Base-by-base conservation (phyloP, 2,113 vertebrate genomes). In the Xenotilapia longispinis region DNA sequence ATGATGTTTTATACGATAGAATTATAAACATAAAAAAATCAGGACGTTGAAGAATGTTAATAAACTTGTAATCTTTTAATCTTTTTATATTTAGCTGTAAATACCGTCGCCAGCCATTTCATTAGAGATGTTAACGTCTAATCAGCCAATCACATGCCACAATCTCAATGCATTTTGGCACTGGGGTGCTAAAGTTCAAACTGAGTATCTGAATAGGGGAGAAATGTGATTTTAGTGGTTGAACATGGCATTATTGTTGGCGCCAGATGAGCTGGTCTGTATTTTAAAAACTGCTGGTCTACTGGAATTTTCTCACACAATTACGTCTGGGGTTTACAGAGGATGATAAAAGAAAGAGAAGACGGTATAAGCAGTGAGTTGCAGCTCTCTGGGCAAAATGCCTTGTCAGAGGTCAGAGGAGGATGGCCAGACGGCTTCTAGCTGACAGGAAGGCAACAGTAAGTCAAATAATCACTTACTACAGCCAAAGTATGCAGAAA, bases 51-150 rank as follows among this genome's bases (percentile, higher is more conserved):
- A 23, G 38, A 42, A 75, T 28, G 23, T 49, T 47, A 47, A 75
- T 31, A 17, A 47, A 47, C 40, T 17, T 73, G 15, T 47, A 10
- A 15, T 45, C 13, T 70, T 42, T 70, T 9, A 15, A 23, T 68
- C 7, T 10, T 63, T n/a, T 23, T 45, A 73, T 42, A 28, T 17
- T 73, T 73, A 15, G 23, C 40, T 17, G 8, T 45, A 73, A 73
- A 45, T 45, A 26, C 65, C 0, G 1, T 26, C 0, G 14, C 21
- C 68, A 47, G 14, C 40, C 40, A 11, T 23, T 15, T 28, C 68
- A 47, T 75, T 45, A 47, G 40, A 65, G 19, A 38, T 5, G 10
- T 65, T 28, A 7, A 28, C 40, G 47, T 47, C 14, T 73, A 47
- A 11, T 47, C 21, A 17, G 23, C 38, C 68, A 73, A 45, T 73